Evolutionary conservation across 2,113 vertebrate species (phyloP), one percentile per base, ranked within the genome.

Genomic region (Grantiella picta): DNA sequence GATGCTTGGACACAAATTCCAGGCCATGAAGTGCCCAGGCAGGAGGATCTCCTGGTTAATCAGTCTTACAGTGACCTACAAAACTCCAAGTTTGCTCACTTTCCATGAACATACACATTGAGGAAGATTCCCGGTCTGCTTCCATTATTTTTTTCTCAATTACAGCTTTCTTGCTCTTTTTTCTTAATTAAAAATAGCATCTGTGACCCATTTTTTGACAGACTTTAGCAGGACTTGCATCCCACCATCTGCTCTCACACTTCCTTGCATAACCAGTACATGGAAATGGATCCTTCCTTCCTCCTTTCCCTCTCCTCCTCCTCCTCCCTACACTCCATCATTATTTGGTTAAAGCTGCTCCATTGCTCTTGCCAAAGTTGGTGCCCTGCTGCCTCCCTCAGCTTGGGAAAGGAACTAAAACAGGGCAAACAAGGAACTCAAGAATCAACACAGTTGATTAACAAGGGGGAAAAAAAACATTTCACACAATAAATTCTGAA

Each of bases 351-450:
- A 89, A 87, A 87, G 86, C 36, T 82, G 40, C 44, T 82, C 80
- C 54, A 84, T 79, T 75, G 79, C 38, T 81, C 38, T 44, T 68
- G 61, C 49, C 77, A 84, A 90, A 89, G 77, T 3, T 27, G 42
- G 81, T 33, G 50, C 66, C 93, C 81, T 95, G 82, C 91, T 95
- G 95, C 95, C 95, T 94, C 95, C 94, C 66, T 92, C 89, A 94
- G 93, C 78, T 77, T n/a, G 73, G 93, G 83, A 89, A 86, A 66
- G 70, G 86, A 95, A 95, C 38, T 54, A 82, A 65, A 89, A 24
- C 42, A 59, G 4, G 22, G 44, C 63, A 82, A 82, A 56, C 35
- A 31, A 29, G 12, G n/a, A 42, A 90, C 13, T 44, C 35, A 66
- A 1, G 25, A 35, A 85, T 31, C 49, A 86, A 60, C 17, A 44